Conservation (phyloP, 2,113 vertebrate species). For the Petromus typicus region DNA sequence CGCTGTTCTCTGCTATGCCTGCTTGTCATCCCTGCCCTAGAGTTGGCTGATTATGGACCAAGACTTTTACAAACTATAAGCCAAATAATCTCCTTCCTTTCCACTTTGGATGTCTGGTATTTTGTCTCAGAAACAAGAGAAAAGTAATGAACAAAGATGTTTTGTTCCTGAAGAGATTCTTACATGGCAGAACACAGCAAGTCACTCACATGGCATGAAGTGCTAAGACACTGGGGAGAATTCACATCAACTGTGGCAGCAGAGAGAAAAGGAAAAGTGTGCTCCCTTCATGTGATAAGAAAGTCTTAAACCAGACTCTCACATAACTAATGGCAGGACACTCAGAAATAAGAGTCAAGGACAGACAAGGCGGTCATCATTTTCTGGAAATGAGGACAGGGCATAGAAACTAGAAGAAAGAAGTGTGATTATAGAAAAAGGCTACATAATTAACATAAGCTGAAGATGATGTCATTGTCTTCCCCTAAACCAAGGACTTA, state of each 20-base stretch:
- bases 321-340: neutral
- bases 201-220: neutral
- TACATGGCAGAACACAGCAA: neutral
- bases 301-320: constrained; percentile 24
- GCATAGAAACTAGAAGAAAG: neutral
- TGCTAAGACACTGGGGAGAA: neutral
- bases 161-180: neutral
- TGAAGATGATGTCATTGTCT: neutral
- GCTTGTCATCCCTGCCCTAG: too few species aligned
- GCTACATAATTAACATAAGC: neutral
- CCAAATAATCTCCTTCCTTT: too few species aligned
- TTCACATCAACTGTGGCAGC: neutral
- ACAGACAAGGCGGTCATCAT: neutral
- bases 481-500: neutral
- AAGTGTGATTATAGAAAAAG: neutral
- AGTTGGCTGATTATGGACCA: too few species aligned
- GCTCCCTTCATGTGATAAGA: neutral
- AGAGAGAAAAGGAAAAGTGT: neutral
- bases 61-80: too few species aligned
- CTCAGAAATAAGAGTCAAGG: constrained; percentile 9
- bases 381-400: neutral
- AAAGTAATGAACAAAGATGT: too few species aligned
- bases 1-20: too few species aligned
- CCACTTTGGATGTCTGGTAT: too few species aligned
- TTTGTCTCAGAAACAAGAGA: too few species aligned